Conservation (phyloP, 1,140 invertebrate species). For the Teleogryllus occipitalis region DNA sequence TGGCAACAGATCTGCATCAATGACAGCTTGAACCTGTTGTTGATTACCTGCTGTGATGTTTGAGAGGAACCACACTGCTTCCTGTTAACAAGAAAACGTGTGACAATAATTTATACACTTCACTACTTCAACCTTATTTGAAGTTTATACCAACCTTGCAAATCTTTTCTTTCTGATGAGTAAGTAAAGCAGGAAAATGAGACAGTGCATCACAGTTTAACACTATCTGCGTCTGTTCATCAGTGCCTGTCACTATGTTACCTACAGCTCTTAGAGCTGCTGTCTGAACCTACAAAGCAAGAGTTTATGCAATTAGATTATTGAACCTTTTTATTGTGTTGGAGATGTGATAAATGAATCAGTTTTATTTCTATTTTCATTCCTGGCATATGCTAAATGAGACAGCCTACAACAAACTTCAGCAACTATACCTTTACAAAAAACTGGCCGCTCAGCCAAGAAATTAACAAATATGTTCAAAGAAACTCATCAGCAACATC, state of each 20-base stretch:
- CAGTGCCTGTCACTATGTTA: constrained; percentile 98
- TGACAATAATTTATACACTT: constrained; percentile 12
- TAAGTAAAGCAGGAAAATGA: constrained; percentile 82
- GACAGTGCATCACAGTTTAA: constrained; percentile 86
- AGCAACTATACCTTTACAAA: too few relatives aligned
- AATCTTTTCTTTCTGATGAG: constrained; percentile 79
- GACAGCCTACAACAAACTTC: neutral
- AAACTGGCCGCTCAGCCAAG: too few relatives aligned
- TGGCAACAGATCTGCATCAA: constrained; percentile 88
- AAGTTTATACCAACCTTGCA: constrained; percentile 42
- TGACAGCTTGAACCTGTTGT: constrained; percentile 92
- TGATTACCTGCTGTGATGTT: constrained; percentile 99
- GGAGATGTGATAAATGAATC: too few relatives aligned
- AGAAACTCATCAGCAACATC: too few relatives aligned
- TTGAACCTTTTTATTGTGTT: neutral
- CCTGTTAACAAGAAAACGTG: constrained; percentile 42
- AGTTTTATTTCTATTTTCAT: too few relatives aligned
- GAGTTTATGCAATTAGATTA: neutral
- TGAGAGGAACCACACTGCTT: constrained; percentile 98
- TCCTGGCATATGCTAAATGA: too few relatives aligned
- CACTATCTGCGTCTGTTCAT: constrained; percentile 95
- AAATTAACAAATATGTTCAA: too few relatives aligned
- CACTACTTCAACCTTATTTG: too few relatives aligned
- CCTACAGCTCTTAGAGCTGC: constrained; percentile 93
- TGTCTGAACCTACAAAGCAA: constrained; percentile 63